Evolutionary conservation across 2,888 invertebrate species (phyloP).

Genomic region (Adineta ricciae): DNA sequence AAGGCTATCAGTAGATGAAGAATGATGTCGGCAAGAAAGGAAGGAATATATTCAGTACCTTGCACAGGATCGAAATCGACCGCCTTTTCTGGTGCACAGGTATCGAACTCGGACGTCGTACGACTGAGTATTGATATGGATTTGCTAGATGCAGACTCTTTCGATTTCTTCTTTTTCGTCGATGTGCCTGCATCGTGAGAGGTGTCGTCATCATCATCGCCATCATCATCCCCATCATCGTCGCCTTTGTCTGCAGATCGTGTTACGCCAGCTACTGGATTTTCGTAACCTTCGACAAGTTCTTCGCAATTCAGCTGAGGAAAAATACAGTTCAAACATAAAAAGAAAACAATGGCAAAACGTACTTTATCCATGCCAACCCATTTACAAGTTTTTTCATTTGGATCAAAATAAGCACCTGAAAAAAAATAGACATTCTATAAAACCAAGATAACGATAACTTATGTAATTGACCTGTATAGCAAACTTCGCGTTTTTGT

Average conservation of each 20-base stretch:
- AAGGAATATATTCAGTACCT: background rate
- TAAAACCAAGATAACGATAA: too few relatives aligned
- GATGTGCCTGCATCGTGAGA: background rate
- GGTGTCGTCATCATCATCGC: background rate
- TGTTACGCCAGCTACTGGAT: background rate
- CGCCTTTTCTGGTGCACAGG: background rate
- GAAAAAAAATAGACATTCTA: background rate
- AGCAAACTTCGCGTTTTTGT: slow-evolving; percentile 31
- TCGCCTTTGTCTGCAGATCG: background rate
- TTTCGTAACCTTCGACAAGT: background rate
- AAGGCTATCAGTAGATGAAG: slow-evolving; percentile 7
- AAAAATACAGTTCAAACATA: background rate
- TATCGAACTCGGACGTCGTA: background rate
- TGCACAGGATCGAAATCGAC: slow-evolving; percentile 21
- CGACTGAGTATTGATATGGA: background rate
- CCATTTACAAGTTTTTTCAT: slow-evolving; percentile 31
- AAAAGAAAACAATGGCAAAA: background rate
- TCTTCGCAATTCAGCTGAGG: background rate
- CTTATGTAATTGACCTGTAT: slow-evolving; percentile 22
- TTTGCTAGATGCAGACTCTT: background rate
- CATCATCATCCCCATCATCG: background rate
- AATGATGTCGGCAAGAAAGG: background rate
- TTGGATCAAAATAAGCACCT: slow-evolving; percentile 32
- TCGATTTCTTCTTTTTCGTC: background rate
- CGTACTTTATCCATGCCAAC: slow-evolving; percentile 24